Evolutionary conservation across 2,888 invertebrate genomes (phyloP).

Genomic region (Drosophila anomalata): DNA sequence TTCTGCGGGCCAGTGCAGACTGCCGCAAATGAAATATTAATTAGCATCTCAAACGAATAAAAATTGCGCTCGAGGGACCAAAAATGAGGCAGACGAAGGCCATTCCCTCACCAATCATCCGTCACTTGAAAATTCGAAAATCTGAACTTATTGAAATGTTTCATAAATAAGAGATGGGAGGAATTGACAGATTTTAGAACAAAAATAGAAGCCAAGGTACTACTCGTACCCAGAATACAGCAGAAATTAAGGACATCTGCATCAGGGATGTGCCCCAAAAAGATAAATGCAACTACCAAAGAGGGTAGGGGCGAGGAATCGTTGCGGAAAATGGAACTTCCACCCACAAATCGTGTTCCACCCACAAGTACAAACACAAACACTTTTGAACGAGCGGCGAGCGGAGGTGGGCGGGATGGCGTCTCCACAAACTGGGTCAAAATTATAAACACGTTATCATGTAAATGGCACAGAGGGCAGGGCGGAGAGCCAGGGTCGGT

Average conservation of each 20-base stretch:
- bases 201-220: background rate
- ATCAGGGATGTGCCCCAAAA: conserved; percentile 44
- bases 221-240: background rate
- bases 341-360: conserved; percentile 27
- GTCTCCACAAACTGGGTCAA: conserved; percentile 69
- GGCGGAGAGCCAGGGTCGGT: background rate
- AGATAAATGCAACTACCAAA: conserved; percentile 57
- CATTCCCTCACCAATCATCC: background rate
- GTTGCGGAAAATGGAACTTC: conserved; percentile 16
- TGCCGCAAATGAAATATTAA: conserved; percentile 55
- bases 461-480: conserved; percentile 71
- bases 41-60: conserved; percentile 39
- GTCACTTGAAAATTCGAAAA: background rate
- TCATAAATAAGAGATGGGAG: background rate
- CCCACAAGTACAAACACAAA: conserved; percentile 31
- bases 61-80: conserved; percentile 38
- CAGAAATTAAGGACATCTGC: conserved; percentile 73
- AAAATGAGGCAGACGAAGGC: conserved; percentile 33
- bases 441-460: conserved; percentile 79
- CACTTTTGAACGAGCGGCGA: conserved; percentile 20
- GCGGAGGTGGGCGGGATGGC: conserved; percentile 25
- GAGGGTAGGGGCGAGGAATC: background rate
- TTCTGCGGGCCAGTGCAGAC: conserved; percentile 32
- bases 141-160: background rate
- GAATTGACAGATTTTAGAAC: background rate